Base-by-base conservation (phyloP, 2,113 vertebrate species). In the Agapornis roseicollis region DNA sequence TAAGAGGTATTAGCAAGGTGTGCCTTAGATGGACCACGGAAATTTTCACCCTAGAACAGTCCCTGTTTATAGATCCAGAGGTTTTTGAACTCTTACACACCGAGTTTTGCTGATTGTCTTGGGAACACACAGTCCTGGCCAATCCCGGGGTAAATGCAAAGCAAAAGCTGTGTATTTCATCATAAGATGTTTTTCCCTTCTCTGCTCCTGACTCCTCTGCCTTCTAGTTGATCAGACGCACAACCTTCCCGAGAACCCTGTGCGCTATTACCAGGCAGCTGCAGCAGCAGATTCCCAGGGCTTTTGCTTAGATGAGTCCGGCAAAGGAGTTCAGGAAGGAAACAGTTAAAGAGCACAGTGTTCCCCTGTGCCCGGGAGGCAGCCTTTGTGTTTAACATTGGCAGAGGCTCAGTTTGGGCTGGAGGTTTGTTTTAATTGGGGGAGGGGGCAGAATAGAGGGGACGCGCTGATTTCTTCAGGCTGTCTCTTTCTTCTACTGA, bases 321-420 rank as follows among this genome's bases (percentile, higher is more conserved):
- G 88, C 52, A 5, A 14, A 69, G 66, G 3, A 31, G 53, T 17
- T 7, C 31, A 1, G 98, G 33, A 64, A 98, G 95, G 98, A 97
- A 98, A 95, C 8, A 91, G 98, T 98, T 98, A 98, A 97, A 89
- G 95, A 78, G 92, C 87, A 88, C 66, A 27, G 92, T n/a, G 85
- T 50, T 96, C 93, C 93, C 92, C 91, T 1, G 94, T 96, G 95
- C 96, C 94, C 78, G 96, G 89, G 95, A 97, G 97, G 97, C 97
- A 93, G 96, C 91, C 91, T 97, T 83, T 80, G 96, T 83, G 96
- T 88, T 95, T 60, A 91, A 42, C 64, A 16, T 90, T 84, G 97
- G 96, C 97, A 74, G 92, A 97, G 97, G 95, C 96, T 98, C 95
- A 65, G 85, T 78, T 39, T 95, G 91, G 95, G 96, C 96, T 96